Percentiles rank a stretch among this genome's conserved stretches.
phyloP scores from a whole-genome alignment of 2,113 vertebrate genomes.

The Suricata suricatta region DNA sequence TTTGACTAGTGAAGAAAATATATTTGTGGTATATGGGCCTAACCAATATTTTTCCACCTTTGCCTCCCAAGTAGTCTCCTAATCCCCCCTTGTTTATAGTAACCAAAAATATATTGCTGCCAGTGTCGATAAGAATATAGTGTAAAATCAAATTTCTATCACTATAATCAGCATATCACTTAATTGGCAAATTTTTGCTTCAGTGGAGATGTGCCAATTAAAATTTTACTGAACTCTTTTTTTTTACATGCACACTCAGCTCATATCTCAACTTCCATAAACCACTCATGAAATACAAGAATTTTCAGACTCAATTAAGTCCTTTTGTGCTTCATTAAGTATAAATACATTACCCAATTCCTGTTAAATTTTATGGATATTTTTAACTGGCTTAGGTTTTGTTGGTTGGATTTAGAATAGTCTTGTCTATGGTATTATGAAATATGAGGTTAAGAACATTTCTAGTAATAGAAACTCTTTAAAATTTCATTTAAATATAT shows the following conservation, averaged over 20 bases:
- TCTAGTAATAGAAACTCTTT: not conserved
- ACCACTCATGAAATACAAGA: conserved; percentile 72
- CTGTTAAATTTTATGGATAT: conserved; percentile 67
- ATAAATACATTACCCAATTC: conserved; percentile 70
- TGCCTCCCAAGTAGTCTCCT: not conserved
- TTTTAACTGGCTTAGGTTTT: conserved; percentile 64
- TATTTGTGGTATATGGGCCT: not conserved
- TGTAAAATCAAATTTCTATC: conserved; percentile 58
- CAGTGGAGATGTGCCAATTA: conserved; percentile 71
- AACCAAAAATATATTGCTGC: not conserved
- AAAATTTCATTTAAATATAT: conserved; percentile 41
- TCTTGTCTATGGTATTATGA: conserved; percentile 25
- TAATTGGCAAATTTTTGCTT: conserved; percentile 76
- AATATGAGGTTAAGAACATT: conserved; percentile 41
- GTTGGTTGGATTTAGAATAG: conserved; percentile 49
- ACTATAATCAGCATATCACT: conserved; percentile 61
- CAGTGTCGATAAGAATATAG: not conserved
- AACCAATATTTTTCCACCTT: not conserved
- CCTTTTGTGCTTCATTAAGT: conserved; percentile 78
- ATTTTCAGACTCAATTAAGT: conserved; percentile 77
- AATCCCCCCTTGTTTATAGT: not conserved
- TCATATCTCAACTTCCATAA: conserved; percentile 77
- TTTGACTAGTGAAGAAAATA: not conserved
- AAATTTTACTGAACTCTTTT: conserved; percentile 72
- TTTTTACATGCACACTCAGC: conserved; percentile 66